phyloP scores from a whole-genome alignment of 37 sponge, comb jelly and placozoan genomes.

The Beroe forskalii region DNA sequence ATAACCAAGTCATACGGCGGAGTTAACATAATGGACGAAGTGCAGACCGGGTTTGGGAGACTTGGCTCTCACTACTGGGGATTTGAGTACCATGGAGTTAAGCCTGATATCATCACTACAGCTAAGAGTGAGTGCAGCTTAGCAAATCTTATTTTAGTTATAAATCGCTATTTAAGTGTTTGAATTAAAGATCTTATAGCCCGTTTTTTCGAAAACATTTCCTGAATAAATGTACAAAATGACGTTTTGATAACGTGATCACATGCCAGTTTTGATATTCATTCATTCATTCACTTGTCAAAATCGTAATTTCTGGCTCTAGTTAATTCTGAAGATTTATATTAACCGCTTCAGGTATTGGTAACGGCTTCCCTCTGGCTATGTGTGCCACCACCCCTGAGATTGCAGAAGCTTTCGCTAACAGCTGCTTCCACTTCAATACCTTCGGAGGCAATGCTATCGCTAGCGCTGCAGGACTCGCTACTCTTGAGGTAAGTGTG shows the following conservation, averaged over 20 bases:
- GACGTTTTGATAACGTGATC: not conserved
- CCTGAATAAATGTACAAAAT: not conserved
- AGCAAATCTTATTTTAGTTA: too few species aligned
- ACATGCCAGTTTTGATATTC: not conserved
- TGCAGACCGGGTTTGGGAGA: slow-evolving; percentile 94
- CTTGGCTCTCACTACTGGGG: slow-evolving; percentile 93
- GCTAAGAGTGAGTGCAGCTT: slow-evolving; percentile 59
- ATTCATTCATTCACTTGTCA: too few species aligned
- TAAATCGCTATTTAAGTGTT: too few species aligned
- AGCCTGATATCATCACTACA: slow-evolving; percentile 76
- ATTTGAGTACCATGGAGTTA: slow-evolving; percentile 78
- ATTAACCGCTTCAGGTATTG: slow-evolving; percentile 84
- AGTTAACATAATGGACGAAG: slow-evolving; percentile 68
- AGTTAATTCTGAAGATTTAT: too few species aligned
- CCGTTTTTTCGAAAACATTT: too few species aligned
- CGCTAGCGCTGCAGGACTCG: slow-evolving; percentile 84
- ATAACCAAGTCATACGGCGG: slow-evolving; percentile 20
- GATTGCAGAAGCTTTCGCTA: slow-evolving; percentile 77
- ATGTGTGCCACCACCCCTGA: slow-evolving; percentile 91
- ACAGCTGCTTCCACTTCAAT: slow-evolving; percentile 83
- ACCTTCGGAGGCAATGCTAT: slow-evolving; percentile 95
- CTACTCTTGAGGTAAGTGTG: slow-evolving; percentile 87
- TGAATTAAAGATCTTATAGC: too few species aligned
- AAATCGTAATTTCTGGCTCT: too few species aligned
- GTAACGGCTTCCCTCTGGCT: slow-evolving; percentile 91